A percentile compares a stretch with the other conserved stretches of the same genome.
phyloP scores from a whole-genome alignment of 2,113 vertebrate species.

The Rhinopomastus cyanomelas region DNA sequence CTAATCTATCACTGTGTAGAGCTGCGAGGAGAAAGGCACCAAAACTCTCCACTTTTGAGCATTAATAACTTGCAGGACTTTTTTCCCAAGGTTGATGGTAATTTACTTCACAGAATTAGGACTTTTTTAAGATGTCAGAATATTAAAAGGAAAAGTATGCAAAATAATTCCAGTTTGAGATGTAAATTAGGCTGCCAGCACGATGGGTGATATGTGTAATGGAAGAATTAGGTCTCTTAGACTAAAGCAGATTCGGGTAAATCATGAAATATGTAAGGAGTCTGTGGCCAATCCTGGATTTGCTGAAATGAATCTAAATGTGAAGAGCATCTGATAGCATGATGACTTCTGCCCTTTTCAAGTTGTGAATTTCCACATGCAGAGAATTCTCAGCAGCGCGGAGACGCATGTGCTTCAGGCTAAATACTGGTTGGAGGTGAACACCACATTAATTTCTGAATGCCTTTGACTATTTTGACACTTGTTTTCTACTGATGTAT shows the following conservation, averaged over 20 bases:
- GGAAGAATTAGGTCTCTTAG: conserved; percentile 2
- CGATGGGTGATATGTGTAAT: background rate
- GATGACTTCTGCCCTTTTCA: background rate
- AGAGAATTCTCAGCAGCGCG: background rate
- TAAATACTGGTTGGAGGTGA: fast-evolving
- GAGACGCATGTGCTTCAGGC: fast-evolving
- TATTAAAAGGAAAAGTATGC: conserved; percentile 19
- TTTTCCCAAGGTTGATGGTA: background rate
- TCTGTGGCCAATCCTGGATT: background rate
- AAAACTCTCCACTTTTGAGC: background rate
- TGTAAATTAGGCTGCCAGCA: conserved; percentile 27
- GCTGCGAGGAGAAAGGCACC: background rate
- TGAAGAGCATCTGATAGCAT: background rate
- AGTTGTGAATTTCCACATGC: background rate
- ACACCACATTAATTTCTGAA: background rate
- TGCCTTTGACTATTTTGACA: background rate
- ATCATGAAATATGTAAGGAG: background rate
- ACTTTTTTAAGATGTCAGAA: background rate
- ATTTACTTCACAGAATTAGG: conserved; percentile 23
- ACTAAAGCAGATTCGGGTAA: background rate
- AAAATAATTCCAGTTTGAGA: background rate
- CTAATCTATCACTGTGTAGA: background rate
- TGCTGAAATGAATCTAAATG: background rate
- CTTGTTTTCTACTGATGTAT: fast-evolving
- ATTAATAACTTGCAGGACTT: background rate